Conservation (phyloP, 1,140 invertebrate genomes). For the Papilio machaon region DNA sequence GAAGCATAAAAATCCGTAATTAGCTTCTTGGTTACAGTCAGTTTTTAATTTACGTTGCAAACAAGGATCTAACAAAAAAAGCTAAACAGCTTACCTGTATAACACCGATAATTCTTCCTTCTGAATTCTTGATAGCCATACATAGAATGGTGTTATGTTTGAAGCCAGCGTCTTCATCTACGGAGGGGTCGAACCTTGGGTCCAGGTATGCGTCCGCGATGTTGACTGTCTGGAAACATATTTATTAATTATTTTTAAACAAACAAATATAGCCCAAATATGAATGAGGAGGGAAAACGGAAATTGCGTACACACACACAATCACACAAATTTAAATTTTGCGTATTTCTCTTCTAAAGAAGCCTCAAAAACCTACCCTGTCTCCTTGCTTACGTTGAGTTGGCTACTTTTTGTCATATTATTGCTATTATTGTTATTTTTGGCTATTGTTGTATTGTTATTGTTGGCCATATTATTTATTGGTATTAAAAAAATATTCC, state of each 20-base stretch:
- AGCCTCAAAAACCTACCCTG: too few relatives aligned
- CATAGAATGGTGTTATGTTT: slow-evolving; percentile 93
- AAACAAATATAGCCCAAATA: background rate
- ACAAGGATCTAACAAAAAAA: slow-evolving; percentile 10
- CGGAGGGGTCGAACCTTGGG: slow-evolving; percentile 93
- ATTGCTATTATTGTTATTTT: too few relatives aligned
- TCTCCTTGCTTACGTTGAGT: too few relatives aligned
- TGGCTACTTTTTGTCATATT: too few relatives aligned
- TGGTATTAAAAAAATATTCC: too few relatives aligned
- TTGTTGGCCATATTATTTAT: too few relatives aligned
- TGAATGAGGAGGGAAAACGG: too few relatives aligned
- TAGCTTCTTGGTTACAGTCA: background rate
- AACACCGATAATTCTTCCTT: slow-evolving; percentile 94
- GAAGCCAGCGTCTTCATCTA: slow-evolving; percentile 90
- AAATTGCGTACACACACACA: background rate
- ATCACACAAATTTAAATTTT: too few relatives aligned
- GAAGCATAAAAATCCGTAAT: background rate
- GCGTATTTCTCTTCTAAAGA: too few relatives aligned
- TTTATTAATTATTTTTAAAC: background rate
- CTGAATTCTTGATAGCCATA: slow-evolving; percentile 96
- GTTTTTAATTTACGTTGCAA: background rate
- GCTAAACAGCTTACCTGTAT: slow-evolving; percentile 85
- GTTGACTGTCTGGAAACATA: slow-evolving; percentile 88
- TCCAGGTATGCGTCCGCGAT: slow-evolving; percentile 96
- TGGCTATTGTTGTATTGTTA: too few relatives aligned